Evolutionary conservation across 2,888 invertebrate genomes (phyloP).

Genomic region (Drosophila subsilvestris): DNA sequence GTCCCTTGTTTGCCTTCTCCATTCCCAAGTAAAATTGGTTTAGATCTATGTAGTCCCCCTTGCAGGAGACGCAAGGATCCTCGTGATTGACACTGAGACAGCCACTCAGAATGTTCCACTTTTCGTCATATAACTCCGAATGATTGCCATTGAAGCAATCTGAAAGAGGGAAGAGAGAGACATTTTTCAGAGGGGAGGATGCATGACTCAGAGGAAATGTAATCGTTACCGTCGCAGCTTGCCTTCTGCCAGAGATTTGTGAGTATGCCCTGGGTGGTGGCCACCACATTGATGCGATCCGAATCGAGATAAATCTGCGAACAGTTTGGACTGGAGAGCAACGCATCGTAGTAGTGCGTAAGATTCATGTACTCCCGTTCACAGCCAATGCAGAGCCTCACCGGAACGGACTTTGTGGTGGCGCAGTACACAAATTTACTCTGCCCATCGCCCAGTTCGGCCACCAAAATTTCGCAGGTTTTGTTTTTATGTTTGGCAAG

Average conservation of each 20-base stretch:
- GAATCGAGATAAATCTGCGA: conserved; percentile 63
- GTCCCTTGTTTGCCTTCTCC: conserved; percentile 65
- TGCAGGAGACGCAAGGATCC: conserved; percentile 48
- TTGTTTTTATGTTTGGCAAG: neutral
- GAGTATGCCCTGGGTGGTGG: conserved; percentile 62
- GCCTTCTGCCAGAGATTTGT: conserved; percentile 73
- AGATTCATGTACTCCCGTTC: neutral
- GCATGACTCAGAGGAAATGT: neutral
- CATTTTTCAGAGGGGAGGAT: neutral
- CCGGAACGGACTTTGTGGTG: conserved; percentile 53
- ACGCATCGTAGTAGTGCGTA: conserved; percentile 10
- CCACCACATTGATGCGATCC: conserved; percentile 77
- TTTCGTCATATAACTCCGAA: conserved; percentile 24
- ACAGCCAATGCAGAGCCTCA: conserved; percentile 65
- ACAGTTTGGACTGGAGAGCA: conserved; percentile 57
- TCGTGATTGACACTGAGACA: conserved; percentile 32
- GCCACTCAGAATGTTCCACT: neutral
- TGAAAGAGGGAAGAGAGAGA: conserved; percentile 25
- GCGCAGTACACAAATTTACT: conserved; percentile 60
- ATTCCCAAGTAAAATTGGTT: conserved; percentile 71
- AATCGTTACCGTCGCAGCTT: conserved; percentile 67
- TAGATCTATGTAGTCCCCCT: conserved; percentile 49
- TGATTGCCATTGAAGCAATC: conserved; percentile 68
- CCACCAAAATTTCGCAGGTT: conserved; percentile 39
- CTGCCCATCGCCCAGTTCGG: conserved; percentile 55